Percentiles rank a stretch among this genome's conserved stretches.
Conservation (phyloP, 2,888 invertebrate species). For the Cephus pygmeus region DNA sequence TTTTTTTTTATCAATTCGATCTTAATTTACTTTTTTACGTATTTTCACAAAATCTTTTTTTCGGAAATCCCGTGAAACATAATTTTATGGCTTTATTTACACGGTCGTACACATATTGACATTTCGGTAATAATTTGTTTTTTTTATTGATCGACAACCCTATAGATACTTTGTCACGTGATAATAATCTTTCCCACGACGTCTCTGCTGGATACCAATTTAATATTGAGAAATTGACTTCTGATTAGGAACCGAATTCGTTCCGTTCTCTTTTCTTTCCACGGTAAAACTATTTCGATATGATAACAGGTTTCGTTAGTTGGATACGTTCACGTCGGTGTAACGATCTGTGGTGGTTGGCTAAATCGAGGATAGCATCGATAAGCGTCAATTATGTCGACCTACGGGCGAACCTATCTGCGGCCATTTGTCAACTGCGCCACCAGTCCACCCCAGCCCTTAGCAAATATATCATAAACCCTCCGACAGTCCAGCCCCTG, state of each 20-base stretch:
- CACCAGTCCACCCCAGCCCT: slow-evolving; percentile 11
- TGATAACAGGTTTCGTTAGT: neutral
- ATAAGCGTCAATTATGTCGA: slow-evolving; percentile 20
- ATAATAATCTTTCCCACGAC: neutral
- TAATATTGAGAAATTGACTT: neutral
- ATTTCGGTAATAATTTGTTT: neutral
- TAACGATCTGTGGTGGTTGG: neutral
- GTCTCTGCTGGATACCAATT: neutral
- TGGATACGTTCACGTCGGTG: neutral
- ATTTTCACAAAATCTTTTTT: neutral
- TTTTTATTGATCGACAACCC: neutral
- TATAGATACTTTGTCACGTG: neutral
- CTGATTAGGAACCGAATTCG: neutral
- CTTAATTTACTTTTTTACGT: neutral
- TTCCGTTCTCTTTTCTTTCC: neutral
- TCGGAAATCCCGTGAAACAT: neutral
- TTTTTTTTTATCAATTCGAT: neutral
- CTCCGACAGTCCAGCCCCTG: slow-evolving; percentile 9
- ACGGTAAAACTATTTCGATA: neutral
- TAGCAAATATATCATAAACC: slow-evolving; percentile 19
- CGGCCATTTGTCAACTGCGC: slow-evolving; percentile 17
- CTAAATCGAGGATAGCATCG: slow-evolving; percentile 4
- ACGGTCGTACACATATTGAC: neutral
- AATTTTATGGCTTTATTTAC: neutral
- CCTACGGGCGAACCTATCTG: slow-evolving; percentile 10